These are phyloP conservation scores for Anaspis maculata DNA, from an alignment of 2,888 invertebrate genomes.

Conservation along the genomic window DNA sequence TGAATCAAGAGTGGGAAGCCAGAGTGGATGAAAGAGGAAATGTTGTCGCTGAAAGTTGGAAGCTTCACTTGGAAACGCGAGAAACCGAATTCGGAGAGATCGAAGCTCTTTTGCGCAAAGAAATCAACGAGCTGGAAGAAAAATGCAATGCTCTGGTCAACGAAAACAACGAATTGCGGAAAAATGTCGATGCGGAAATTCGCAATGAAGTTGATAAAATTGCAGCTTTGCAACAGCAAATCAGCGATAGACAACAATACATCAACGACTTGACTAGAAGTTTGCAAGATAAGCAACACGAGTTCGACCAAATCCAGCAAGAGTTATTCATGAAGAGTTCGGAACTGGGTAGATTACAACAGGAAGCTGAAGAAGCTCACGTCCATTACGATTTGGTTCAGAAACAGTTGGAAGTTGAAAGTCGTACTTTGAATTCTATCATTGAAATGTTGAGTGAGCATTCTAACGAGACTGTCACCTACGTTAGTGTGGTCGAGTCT, in stretches of 20 bases:
- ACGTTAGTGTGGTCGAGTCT: no score
- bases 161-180: constrained; percentile 39
- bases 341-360: not conserved
- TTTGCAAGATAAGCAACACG: constrained; percentile 26
- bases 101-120: constrained; percentile 46
- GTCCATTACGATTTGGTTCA: not conserved
- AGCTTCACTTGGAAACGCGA: constrained; percentile 55
- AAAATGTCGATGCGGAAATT: constrained; percentile 39
- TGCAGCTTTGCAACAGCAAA: constrained; percentile 35
- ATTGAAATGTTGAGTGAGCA: not conserved
- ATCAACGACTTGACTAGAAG: constrained; percentile 29
- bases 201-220: constrained; percentile 37
- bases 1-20: constrained; percentile 23
- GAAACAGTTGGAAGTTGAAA: not conserved
- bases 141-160: constrained; percentile 36
- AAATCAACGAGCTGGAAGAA: constrained; percentile 46
- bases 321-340: no score
- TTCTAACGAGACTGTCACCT: no score
- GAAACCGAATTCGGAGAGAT: constrained; percentile 52
- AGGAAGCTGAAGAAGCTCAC: not conserved
- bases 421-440: not conserved
- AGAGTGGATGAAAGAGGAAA: constrained; percentile 44
- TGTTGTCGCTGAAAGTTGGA: constrained; percentile 64
- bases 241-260: constrained; percentile 29
- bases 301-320: constrained; percentile 3